Conservation (phyloP, 1,140 invertebrate species). For the Micrasema minimum region DNA sequence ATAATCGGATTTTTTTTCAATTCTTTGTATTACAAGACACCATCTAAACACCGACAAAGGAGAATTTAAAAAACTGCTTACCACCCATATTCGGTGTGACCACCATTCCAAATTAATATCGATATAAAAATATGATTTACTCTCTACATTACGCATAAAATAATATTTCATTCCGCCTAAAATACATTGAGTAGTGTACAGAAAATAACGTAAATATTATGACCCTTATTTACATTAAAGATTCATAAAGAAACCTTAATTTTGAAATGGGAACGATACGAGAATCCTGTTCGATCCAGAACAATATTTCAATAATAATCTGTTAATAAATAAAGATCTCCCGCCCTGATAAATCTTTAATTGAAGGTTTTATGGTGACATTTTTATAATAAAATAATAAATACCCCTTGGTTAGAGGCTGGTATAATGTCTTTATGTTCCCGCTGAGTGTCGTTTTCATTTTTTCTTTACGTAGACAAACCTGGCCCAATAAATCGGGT, state of each 20-base stretch:
- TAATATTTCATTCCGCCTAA: too few relatives aligned
- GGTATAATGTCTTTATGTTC: constrained; percentile 44
- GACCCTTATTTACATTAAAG: constrained; percentile 4
- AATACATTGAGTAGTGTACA: too few relatives aligned
- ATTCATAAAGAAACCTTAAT: neutral
- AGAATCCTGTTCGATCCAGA: constrained; percentile 4
- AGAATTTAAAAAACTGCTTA: too few relatives aligned
- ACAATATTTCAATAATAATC: neutral
- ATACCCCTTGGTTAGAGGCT: neutral
- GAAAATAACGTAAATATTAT: constrained; percentile 10
- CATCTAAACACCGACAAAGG: too few relatives aligned
- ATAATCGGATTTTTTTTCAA: too few relatives aligned
- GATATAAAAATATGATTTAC: too few relatives aligned
- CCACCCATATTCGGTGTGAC: too few relatives aligned
- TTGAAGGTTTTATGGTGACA: constrained; percentile 35
- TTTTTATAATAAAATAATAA: constrained; percentile 33
- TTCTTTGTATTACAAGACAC: too few relatives aligned
- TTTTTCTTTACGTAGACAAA: constrained; percentile 41
- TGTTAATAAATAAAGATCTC: neutral
- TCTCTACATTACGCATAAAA: too few relatives aligned
- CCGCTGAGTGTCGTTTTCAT: constrained; percentile 33
- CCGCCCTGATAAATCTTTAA: constrained; percentile 16
- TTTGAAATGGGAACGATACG: constrained; percentile 8
- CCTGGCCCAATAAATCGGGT: constrained; percentile 49
- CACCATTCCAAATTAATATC: too few relatives aligned